phyloP scores from a whole-genome alignment of 2,797 vertebrate species.

The Stomatorhinus walkeri region DNA sequence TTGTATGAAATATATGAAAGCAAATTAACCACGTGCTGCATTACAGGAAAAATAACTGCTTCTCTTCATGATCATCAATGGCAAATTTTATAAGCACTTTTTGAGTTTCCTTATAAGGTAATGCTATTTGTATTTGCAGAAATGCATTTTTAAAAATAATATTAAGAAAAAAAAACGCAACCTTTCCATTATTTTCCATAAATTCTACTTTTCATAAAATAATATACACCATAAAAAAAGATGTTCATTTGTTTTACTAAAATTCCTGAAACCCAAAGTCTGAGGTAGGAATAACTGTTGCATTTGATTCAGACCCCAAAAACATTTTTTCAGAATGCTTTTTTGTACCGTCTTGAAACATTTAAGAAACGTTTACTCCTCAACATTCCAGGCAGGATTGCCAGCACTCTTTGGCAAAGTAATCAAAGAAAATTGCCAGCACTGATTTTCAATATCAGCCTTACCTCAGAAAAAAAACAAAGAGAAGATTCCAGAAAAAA shows the following conservation, averaged over 20 bases:
- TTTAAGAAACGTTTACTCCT: slow-evolving; percentile 3
- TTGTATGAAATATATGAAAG: neutral
- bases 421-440: neutral
- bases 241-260: neutral
- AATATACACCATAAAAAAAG: neutral
- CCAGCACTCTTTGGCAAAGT: neutral
- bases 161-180: neutral
- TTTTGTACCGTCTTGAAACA: slow-evolving; percentile 1
- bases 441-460: neutral
- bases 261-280: neutral
- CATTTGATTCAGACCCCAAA: neutral
- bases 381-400: neutral
- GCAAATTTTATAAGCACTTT: neutral
- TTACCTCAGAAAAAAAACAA: neutral
- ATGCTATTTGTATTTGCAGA: neutral
- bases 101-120: neutral
- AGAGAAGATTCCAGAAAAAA: neutral
- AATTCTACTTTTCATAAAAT: neutral
- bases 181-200: neutral
- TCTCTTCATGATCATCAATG: neutral
- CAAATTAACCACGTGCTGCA: neutral
- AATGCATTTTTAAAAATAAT: neutral
- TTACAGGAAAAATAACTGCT: neutral
- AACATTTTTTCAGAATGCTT: neutral
- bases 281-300: neutral